Conservation (phyloP, 2,797 vertebrate genomes). For the Enteromius anoplus region DNA sequence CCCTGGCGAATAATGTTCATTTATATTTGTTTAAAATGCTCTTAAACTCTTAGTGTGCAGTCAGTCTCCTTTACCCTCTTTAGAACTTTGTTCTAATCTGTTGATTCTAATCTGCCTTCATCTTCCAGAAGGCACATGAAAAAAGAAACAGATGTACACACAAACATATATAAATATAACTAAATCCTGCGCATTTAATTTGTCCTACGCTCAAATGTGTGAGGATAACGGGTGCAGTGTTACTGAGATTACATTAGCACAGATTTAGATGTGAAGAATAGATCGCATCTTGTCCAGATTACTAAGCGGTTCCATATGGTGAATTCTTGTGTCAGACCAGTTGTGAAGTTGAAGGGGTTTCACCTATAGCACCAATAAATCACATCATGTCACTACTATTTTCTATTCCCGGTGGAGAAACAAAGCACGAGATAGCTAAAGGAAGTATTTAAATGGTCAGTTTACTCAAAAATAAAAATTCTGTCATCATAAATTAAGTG, state of each 20-base stretch:
- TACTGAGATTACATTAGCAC: constrained; percentile 23
- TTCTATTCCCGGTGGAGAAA: not conserved
- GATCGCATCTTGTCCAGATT: constrained; percentile 28
- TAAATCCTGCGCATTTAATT: constrained; percentile 33
- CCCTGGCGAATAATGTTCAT: constrained; percentile 20
- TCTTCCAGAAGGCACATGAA: constrained; percentile 9
- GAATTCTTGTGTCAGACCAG: constrained; percentile 15
- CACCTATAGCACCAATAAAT: not conserved
- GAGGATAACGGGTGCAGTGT: constrained; percentile 6
- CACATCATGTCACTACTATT: not conserved
- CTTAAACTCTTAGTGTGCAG: constrained; percentile 32
- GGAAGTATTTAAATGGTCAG: not conserved
- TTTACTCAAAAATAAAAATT: not conserved
- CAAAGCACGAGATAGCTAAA: not conserved
- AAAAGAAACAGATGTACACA: not conserved
- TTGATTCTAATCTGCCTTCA: constrained; percentile 36
- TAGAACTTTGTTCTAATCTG: constrained; percentile 31
- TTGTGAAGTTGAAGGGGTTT: constrained; percentile 15
- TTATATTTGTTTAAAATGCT: constrained; percentile 36
- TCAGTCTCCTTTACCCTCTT: not conserved
- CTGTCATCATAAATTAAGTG: not conserved
- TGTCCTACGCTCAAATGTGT: constrained; percentile 1
- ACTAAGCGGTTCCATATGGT: constrained; percentile 21
- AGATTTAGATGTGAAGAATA: constrained; percentile 41
- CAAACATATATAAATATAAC: constrained; percentile 13